Percentiles rank a stretch among this genome's conserved stretches.
Conservation (phyloP, 2,797 vertebrate genomes). For the Miichthys miiuy region DNA sequence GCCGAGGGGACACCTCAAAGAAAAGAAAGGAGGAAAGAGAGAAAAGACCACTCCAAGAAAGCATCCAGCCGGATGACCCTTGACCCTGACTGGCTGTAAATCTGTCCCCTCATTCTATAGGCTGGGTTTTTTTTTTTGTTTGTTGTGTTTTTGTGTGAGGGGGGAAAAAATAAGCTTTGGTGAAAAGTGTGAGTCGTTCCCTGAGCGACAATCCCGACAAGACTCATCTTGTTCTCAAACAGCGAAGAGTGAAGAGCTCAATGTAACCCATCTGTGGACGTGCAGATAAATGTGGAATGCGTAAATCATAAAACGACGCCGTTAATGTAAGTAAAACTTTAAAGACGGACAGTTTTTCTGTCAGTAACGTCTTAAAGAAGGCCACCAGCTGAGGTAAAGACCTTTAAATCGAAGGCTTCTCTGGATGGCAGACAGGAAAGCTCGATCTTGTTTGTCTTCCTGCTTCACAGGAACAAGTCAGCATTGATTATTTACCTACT, state of each 20-base stretch:
- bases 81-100: slow-evolving; percentile 86
- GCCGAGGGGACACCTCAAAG: slow-evolving; percentile 79
- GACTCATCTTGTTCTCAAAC: slow-evolving; percentile 52
- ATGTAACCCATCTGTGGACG: slow-evolving; percentile 9
- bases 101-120: slow-evolving; percentile 81
- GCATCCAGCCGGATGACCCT: slow-evolving; percentile 83
- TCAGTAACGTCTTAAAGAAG: slow-evolving; percentile 44
- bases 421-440: slow-evolving; percentile 57
- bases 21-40: slow-evolving; percentile 79
- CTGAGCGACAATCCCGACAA: slow-evolving; percentile 49
- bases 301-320: slow-evolving; percentile 46
- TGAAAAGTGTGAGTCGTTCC: slow-evolving; percentile 50
- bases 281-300: slow-evolving; percentile 1
- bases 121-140: slow-evolving; percentile 64
- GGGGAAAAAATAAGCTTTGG: slow-evolving; percentile 55
- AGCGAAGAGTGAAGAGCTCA: slow-evolving; percentile 20
- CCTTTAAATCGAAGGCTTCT: slow-evolving; percentile 52
- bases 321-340: slow-evolving; percentile 37
- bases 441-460: slow-evolving; percentile 77
- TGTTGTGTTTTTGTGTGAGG: slow-evolving; percentile 68
- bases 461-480: slow-evolving; percentile 73
- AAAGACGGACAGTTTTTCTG: slow-evolving; percentile 23
- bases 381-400: slow-evolving; percentile 53
- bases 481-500: slow-evolving; percentile 80
- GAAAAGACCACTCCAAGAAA: slow-evolving; percentile 85